Evolutionary conservation across 1,140 invertebrate species (phyloP).

Genomic region (Caerostris extrusa): DNA sequence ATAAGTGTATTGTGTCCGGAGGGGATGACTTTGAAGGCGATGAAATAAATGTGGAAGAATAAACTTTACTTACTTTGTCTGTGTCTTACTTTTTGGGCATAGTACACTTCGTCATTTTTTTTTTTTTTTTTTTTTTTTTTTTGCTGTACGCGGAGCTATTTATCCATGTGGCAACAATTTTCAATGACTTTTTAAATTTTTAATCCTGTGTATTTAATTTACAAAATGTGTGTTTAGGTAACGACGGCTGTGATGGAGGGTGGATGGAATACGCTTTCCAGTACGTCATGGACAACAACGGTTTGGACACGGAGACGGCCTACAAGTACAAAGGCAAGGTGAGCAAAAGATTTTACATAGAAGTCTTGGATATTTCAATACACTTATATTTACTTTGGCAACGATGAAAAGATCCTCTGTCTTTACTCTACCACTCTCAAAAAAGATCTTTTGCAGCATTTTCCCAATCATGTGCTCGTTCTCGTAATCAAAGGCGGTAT

Average conservation of each 20-base stretch:
- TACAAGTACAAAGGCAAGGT: slow-evolving; percentile 73
- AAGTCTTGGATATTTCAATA: no score
- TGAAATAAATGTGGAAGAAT: no score
- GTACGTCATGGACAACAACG: slow-evolving; percentile 77
- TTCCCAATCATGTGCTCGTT: slow-evolving; percentile 90
- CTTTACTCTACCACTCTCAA: slow-evolving; percentile 86
- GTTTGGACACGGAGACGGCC: slow-evolving; percentile 74
- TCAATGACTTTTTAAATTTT: no score
- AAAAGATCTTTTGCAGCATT: slow-evolving; percentile 88
- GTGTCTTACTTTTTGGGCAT: no score
- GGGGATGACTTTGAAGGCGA: no score
- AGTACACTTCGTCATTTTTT: no score
- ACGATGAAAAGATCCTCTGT: slow-evolving; percentile 91
- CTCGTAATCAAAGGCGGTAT: slow-evolving; percentile 90
- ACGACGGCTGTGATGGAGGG: slow-evolving; percentile 97
- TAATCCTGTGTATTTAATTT: no score
- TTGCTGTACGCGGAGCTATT: no score
- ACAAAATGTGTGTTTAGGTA: slow-evolving; percentile 84
- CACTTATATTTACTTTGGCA: slow-evolving; percentile 90
- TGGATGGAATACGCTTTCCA: slow-evolving; percentile 93
- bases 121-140: no score
- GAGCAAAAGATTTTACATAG: slow-evolving; percentile 12
- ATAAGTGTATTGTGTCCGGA: no score
- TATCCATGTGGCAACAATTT: no score
- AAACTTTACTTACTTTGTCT: no score